Evolutionary conservation across 2,113 vertebrate genomes (phyloP), one percentile per base, ranked within the genome.

Genomic region (Thymallus thymallus): DNA sequence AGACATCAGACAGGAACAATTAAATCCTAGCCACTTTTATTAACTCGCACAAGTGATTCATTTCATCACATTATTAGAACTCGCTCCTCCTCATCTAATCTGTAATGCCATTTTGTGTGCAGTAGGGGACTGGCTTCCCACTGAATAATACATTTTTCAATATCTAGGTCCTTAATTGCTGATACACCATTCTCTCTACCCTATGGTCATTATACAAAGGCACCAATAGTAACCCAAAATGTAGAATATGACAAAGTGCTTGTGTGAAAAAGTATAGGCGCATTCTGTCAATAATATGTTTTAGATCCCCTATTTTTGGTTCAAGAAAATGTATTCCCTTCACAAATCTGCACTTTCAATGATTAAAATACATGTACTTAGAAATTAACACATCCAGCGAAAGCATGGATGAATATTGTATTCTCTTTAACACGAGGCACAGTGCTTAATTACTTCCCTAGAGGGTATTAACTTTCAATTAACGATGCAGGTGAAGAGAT

Each of bases 41-140:
- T 22, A 14, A 51, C 48, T 51, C 48, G 14, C 48, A 51, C 48
- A 14, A 51, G 48, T 14, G 16, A 51, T 51, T 51, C 16, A 14
- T 18, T 18, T 51, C 48, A 51, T 51, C 48, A 51, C 48, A 18
- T 51, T 51, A 61, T 61, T 61, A 22, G 71, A 56, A 77, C 69
- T 72, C 35, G 9, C 35, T 75, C 76, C 61, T 60, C 12, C 73
- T 66, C 67, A 16, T 62, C 35, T 77, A 81, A 83, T 77, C 71
- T 68, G 46, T 81, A 86, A 79, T 73, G 48, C 67, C 72, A 61
- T 75, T 76, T 84, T 69, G 75, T 77, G 81, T 74, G 72, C 77
- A 78, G 66, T 63, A 24, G 41, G 29, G 41, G 69, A 51, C 60
- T 63, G 70, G 35, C 22, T 68, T 3, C 4, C 23, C 78, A 71